phyloP scores from a whole-genome alignment of 2,113 vertebrate species.

The Circaetus cinerascens region DNA sequence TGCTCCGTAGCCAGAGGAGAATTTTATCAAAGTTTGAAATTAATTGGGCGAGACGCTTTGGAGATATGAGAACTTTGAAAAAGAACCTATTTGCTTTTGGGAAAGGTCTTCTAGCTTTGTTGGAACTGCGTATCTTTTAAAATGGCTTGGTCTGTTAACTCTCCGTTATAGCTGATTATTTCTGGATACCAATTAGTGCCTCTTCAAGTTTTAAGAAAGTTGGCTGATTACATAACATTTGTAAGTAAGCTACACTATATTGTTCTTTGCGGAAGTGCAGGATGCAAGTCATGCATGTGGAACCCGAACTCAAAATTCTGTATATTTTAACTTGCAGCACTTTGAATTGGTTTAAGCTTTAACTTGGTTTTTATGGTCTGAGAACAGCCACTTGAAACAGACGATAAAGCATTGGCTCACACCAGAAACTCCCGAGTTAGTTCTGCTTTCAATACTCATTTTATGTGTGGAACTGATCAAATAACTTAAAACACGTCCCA shows the following conservation, averaged over 20 bases:
- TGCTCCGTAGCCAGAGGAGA: conserved; percentile 1
- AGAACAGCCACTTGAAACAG: neutral
- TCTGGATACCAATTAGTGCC: neutral
- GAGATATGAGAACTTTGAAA: neutral
- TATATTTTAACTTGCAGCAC: neutral
- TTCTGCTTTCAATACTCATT: neutral
- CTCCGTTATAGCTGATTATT: neutral
- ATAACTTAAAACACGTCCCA: neutral
- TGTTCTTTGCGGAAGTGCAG: neutral
- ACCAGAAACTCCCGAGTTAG: neutral
- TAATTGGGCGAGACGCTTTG: conserved; percentile 20
- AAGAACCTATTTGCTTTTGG: conserved; percentile 13
- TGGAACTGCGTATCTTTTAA: neutral
- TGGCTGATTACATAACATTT: neutral
- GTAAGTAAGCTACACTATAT: neutral
- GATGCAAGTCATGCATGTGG: neutral
- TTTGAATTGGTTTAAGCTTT: neutral
- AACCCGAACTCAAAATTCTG: neutral
- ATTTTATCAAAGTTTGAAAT: conserved; percentile 32
- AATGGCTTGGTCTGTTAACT: neutral
- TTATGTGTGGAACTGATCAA: neutral
- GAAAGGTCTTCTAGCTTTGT: neutral
- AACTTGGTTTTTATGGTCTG: neutral
- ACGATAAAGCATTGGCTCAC: neutral
- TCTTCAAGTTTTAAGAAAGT: neutral